These are phyloP conservation scores for Tenodera sinensis DNA, from an alignment of 2,888 invertebrate species.

Conservation along the genomic window DNA sequence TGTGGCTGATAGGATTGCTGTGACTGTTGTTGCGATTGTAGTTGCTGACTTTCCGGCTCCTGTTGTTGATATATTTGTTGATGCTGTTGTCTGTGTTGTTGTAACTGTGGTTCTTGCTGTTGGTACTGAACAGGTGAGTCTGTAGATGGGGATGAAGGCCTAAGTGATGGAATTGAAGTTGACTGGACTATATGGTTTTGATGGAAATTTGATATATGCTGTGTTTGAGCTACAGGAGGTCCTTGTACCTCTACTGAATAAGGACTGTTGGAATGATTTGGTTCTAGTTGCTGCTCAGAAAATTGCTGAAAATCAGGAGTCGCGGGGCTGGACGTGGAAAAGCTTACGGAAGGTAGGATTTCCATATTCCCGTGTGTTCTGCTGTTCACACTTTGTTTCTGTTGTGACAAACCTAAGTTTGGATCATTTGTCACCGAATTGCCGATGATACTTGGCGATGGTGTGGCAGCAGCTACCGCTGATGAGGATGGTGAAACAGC, in stretches of 20 bases:
- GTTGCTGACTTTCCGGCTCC: neutral
- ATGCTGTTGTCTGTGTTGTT: conserved; percentile 33
- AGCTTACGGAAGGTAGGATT: conserved; percentile 2
- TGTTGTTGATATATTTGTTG: neutral
- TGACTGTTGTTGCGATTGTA: neutral
- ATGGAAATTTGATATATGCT: neutral
- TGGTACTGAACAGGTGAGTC: neutral
- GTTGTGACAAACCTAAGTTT: neutral
- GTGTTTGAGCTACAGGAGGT: neutral
- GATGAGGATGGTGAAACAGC: neutral
- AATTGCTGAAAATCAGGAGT: neutral
- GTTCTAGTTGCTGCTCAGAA: neutral
- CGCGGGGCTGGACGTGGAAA: neutral
- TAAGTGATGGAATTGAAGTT: neutral
- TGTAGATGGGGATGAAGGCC: neutral
- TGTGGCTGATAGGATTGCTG: neutral
- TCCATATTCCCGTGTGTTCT: neutral
- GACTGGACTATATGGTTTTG: neutral
- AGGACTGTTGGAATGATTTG: neutral
- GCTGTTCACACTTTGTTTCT: neutral
- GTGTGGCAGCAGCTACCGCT: neutral
- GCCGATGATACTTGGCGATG: neutral
- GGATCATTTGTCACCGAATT: neutral
- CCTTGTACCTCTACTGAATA: conserved; percentile 5
- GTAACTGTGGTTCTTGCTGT: neutral